Conservation (phyloP, 1,140 invertebrate species). For the Drosophila dunni region DNA sequence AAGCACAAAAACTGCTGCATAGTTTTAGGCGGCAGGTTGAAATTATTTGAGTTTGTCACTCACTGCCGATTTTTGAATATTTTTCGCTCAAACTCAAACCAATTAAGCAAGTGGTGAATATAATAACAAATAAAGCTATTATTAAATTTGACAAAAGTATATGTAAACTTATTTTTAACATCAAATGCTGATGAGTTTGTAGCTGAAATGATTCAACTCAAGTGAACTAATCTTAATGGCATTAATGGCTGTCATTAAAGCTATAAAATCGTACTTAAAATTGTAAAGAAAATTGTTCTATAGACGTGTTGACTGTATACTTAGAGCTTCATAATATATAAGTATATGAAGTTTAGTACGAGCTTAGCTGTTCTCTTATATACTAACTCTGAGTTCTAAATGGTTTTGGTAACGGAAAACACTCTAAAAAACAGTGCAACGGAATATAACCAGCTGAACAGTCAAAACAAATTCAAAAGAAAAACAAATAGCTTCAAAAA, state of each 20-base stretch:
- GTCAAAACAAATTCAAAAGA: background rate
- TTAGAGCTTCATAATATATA: background rate
- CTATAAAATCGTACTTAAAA: background rate
- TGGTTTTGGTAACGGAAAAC: too few species aligned
- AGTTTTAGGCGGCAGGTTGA: slow-evolving; percentile 92
- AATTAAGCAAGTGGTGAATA: background rate
- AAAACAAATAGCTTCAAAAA: background rate
- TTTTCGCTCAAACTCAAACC: background rate
- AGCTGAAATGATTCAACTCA: background rate
- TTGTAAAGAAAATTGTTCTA: background rate
- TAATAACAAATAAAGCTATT: too few species aligned
- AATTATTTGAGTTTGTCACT: slow-evolving; percentile 68
- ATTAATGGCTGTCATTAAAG: background rate
- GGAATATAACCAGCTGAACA: background rate
- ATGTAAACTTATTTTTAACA: background rate
- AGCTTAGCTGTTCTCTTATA: too few species aligned
- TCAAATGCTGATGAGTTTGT: background rate
- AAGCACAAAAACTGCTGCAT: slow-evolving; percentile 86
- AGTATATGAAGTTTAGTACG: too few species aligned
- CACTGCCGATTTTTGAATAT: background rate
- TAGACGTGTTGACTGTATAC: background rate
- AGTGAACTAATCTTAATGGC: background rate
- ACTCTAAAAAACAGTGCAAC: too few species aligned
- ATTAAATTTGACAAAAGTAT: background rate
- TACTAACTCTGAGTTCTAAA: too few species aligned